Evolutionary conservation across 2,797 vertebrate genomes (phyloP).

Genomic region (Masticophis lateralis): DNA sequence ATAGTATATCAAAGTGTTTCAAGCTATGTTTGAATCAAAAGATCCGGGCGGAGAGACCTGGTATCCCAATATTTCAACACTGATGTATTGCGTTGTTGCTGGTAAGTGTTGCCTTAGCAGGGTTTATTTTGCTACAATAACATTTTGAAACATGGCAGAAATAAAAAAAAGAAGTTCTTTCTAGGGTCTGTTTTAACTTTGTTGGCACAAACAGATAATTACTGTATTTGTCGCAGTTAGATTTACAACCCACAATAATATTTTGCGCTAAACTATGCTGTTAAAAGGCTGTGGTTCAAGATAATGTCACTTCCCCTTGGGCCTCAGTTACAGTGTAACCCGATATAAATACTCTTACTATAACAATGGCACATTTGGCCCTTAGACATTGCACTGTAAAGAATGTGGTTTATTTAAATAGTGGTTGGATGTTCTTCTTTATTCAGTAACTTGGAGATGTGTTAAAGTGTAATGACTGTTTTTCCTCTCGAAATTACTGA

Average conservation of each 20-base stretch:
- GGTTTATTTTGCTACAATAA: slow-evolving; percentile 11
- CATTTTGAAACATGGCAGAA: neutral
- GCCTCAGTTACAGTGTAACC: slow-evolving; percentile 7
- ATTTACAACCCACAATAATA: slow-evolving; percentile 48
- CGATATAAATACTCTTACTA: slow-evolving; percentile 46
- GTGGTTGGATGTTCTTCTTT: slow-evolving; percentile 37
- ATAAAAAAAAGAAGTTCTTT: slow-evolving; percentile 10
- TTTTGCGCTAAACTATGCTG: slow-evolving; percentile 31
- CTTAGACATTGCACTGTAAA: slow-evolving; percentile 20
- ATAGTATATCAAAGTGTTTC: neutral
- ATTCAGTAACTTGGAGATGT: slow-evolving; percentile 51
- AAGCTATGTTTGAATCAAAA: neutral
- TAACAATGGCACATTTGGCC: slow-evolving; percentile 32
- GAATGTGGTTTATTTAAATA: slow-evolving; percentile 34
- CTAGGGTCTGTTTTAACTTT: slow-evolving; percentile 31
- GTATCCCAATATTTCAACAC: neutral
- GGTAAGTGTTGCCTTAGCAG: neutral
- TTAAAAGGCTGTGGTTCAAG: slow-evolving; percentile 39
- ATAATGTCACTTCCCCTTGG: slow-evolving; percentile 40
- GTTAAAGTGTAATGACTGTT: slow-evolving; percentile 51
- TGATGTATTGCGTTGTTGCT: neutral
- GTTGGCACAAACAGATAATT: slow-evolving; percentile 41
- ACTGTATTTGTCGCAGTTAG: slow-evolving; percentile 24
- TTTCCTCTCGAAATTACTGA: slow-evolving; percentile 56
- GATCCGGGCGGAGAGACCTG: no score